These are phyloP conservation scores for Chaenodraco wilsoni DNA, from an alignment of 2,797 vertebrate genomes.

Conservation along the genomic window DNA sequence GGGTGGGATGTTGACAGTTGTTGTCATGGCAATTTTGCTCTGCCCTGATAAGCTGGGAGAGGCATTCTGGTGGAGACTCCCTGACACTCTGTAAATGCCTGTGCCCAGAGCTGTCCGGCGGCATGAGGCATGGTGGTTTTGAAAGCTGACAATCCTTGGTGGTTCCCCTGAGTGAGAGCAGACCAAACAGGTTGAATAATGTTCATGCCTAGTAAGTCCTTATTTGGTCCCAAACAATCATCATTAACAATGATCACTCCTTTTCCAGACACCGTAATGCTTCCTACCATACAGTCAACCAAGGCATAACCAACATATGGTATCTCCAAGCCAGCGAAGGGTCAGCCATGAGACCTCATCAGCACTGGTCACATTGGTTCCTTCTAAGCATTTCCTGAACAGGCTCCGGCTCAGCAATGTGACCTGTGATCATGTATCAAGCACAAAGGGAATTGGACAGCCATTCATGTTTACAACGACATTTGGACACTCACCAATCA, in stretches of 20 bases:
- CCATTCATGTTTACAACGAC: slow-evolving; percentile 5
- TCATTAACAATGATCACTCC: slow-evolving; percentile 9
- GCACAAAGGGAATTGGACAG: background rate
- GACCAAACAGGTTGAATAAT: slow-evolving; percentile 20
- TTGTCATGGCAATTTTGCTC: slow-evolving; percentile 2
- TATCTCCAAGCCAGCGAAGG: slow-evolving; percentile 3
- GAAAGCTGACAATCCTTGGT: slow-evolving; percentile 8
- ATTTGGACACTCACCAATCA: background rate
- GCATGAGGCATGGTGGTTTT: background rate
- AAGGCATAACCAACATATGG: slow-evolving; percentile 15
- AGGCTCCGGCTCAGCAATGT: slow-evolving; percentile 9
- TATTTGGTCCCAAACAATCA: slow-evolving; percentile 9
- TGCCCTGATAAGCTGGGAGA: background rate
- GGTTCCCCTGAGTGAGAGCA: slow-evolving; percentile 16
- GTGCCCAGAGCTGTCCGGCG: background rate
- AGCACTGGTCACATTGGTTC: background rate
- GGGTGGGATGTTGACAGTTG: slow-evolving; percentile 5
- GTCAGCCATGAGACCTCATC: background rate
- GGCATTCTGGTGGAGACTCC: background rate
- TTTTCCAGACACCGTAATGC: background rate
- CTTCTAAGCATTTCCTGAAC: background rate
- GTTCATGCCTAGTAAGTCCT: slow-evolving; percentile 29
- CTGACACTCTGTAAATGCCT: background rate
- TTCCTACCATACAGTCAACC: slow-evolving; percentile 19
- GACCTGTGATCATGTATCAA: slow-evolving; percentile 21